Percentiles rank a stretch among this genome's conserved stretches.
phyloP scores from a whole-genome alignment of 2,113 vertebrate genomes.

The Datnioides undecimradiatus region DNA sequence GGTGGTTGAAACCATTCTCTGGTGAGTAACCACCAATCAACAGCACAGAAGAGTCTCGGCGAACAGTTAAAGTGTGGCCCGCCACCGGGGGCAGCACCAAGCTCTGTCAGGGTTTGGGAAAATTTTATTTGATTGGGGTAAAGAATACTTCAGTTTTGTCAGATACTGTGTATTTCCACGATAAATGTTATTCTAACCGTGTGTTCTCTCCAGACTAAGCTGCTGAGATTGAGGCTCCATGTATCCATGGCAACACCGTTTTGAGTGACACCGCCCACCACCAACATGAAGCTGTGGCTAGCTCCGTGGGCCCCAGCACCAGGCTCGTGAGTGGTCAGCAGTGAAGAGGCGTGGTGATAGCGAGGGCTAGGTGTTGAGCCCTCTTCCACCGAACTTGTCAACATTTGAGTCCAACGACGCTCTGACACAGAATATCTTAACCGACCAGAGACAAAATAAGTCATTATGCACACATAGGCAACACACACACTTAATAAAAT shows the following conservation, averaged over 20 bases:
- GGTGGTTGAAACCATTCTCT: conserved; percentile 93
- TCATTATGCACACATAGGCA: neutral
- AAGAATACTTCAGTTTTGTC: neutral
- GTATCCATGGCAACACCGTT: conserved; percentile 86
- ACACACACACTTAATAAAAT: neutral
- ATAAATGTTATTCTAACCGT: conserved; percentile 77
- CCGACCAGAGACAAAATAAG: neutral
- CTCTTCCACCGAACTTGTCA: conserved; percentile 88
- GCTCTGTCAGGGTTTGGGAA: conserved; percentile 72
- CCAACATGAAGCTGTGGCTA: conserved; percentile 87
- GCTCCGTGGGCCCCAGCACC: conserved; percentile 69
- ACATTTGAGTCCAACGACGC: conserved; percentile 91
- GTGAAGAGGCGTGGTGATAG: conserved; percentile 90
- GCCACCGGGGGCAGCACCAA: conserved; percentile 87
- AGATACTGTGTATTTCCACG: neutral
- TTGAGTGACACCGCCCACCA: conserved; percentile 89
- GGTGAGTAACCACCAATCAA: conserved; percentile 93
- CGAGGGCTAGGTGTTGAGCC: conserved; percentile 86
- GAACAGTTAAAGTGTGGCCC: conserved; percentile 90
- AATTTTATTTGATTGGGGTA: neutral
- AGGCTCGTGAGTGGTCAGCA: conserved; percentile 81
- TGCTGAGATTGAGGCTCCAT: conserved; percentile 92
- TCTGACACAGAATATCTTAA: conserved; percentile 90
- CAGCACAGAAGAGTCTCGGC: conserved; percentile 85
- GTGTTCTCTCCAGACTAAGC: conserved; percentile 90